Percentiles rank a stretch among this genome's conserved stretches.
phyloP scores from a whole-genome alignment of 2,888 invertebrate species.

The Lathronympha strigana region DNA sequence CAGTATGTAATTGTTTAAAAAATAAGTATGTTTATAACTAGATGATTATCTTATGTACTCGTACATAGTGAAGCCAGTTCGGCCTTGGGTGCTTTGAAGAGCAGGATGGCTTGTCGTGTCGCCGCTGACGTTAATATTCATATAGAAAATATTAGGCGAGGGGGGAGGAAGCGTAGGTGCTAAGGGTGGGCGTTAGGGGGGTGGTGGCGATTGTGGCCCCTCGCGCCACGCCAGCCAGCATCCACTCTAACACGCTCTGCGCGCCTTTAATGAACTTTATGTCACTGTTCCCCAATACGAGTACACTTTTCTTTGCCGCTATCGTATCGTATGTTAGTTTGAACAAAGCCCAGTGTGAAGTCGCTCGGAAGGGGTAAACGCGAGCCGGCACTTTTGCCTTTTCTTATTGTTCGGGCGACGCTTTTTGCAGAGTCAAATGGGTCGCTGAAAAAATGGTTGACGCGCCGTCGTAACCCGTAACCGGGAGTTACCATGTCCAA shows the following conservation, averaged over 20 bases:
- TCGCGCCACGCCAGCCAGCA: slow-evolving; percentile 65
- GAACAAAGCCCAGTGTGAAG: slow-evolving; percentile 77
- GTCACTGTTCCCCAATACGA: slow-evolving; percentile 79
- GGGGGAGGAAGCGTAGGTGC: slow-evolving; percentile 46
- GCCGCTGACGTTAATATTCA: slow-evolving; percentile 64
- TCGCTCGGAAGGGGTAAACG: slow-evolving; percentile 72
- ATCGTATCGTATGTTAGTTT: slow-evolving; percentile 70
- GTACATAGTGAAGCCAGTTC: slow-evolving; percentile 17
- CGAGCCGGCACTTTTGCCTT: slow-evolving; percentile 64
- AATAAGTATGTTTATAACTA: neutral
- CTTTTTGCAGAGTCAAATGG: slow-evolving; percentile 67
- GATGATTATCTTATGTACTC: neutral
- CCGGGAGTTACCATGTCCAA: slow-evolving; percentile 2
- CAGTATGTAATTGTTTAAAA: neutral
- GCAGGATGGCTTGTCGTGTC: slow-evolving; percentile 51
- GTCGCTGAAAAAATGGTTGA: slow-evolving; percentile 53
- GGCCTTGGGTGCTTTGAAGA: slow-evolving; percentile 28
- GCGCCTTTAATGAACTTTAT: slow-evolving; percentile 83
- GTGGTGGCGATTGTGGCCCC: slow-evolving; percentile 60
- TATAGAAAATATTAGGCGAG: slow-evolving; percentile 73
- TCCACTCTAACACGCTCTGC: slow-evolving; percentile 80
- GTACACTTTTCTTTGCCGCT: slow-evolving; percentile 81
- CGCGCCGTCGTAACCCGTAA: slow-evolving; percentile 37
- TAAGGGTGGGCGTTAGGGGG: slow-evolving; percentile 44
- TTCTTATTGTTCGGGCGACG: slow-evolving; percentile 68